Evolutionary conservation across 2,113 vertebrate species (phyloP), one percentile per base, ranked within the genome.

Genomic region (Pseudorectes ferrugineus): DNA sequence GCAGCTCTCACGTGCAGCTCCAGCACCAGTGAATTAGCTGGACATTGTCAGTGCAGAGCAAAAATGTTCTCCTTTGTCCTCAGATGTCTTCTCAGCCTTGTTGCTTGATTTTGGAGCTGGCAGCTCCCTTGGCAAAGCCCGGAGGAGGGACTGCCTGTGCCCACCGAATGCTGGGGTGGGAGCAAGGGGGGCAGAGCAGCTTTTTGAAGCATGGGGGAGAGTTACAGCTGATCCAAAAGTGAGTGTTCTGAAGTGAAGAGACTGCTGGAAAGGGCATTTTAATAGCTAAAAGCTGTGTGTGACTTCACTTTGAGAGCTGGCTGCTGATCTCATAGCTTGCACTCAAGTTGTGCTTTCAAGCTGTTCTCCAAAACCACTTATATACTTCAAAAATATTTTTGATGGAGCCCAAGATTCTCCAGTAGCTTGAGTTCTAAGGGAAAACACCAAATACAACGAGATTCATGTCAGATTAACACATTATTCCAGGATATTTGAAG

Each of bases 281-380:
- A 65, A 65, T 49, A 90, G 49, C 85, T 68, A 65, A 93, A 89
- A 79, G n/a, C 62, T 35, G 45, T 38, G 45, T 21, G 23, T 12
- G 5, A 63, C 66, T 85, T 72, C 54, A 11, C 43, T 91, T 74
- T 11, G n/a, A 87, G 84, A 81, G 20, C 77, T 85, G 67, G 75
- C 26, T 85, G 75, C 58, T 79, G 71, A 58, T 88, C 73, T 66
- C 2, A 0, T 57, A 82, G 51, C 54, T 92, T 57, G 38, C 33
- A 12, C 49, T 80, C 42, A 57, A 88, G 33, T 62, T 54, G 46
- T 66, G 38, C 38, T 92, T 76, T 93, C 82, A 85, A 82, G 67
- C 31, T 82, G 42, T 58, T 92, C 71, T 88, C 88, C 5, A 24
- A 94, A 92, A 93, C 33, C 78, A 83, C 67, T 94, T 94, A 88